Evolutionary conservation across 2,113 vertebrate species (phyloP), one percentile per base, ranked within the genome.

Genomic region (Campylomormyrus tamandua): DNA sequence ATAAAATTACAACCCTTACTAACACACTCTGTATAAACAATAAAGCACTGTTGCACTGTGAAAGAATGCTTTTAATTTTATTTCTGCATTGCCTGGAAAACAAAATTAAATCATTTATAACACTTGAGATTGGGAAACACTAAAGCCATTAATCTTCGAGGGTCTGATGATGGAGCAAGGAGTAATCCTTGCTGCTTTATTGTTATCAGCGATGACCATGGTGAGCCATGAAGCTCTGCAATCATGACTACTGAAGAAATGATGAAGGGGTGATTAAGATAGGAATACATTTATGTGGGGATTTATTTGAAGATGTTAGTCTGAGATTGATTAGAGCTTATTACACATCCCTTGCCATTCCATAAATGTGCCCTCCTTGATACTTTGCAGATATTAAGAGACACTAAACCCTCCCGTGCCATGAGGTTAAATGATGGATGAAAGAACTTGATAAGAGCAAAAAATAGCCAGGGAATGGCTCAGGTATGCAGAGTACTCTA

Each of bases 221-320:
- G 87, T 31, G 74, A 89, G 50, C 74, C 19, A 31, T 56, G 74
- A 89, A 84, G 52, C 46, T n/a, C 13, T 11, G 48, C 13, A 31
- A 45, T 89, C 83, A 15, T 39, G 27, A 24, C 19, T 83, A 62
- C 45, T 70, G 88, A 89, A 56, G 70, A 62, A 89, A 58, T 90
- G 74, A 53, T 83, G 74, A 46, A 53, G 42, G 15, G 39, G 19
- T 48, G 90, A 91, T 90, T 90, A 31, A 87, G 86, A 91, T 90
- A 66, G 24, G 48, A 83, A 24, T 13, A 31, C 35, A n/a, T 50
- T 17, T 80, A 50, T 48, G 53, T 89, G 52, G 83, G 89, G 90
- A 89, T 90, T 90, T 92, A 90, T 90, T 87, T 87, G 53, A 90
- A 89, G 56, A 89, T 87, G 27, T 49, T 89, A 39, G 27, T 48